Evolutionary conservation across 2,797 vertebrate genomes (phyloP).

Genomic region (Taenioides sp.): DNA sequence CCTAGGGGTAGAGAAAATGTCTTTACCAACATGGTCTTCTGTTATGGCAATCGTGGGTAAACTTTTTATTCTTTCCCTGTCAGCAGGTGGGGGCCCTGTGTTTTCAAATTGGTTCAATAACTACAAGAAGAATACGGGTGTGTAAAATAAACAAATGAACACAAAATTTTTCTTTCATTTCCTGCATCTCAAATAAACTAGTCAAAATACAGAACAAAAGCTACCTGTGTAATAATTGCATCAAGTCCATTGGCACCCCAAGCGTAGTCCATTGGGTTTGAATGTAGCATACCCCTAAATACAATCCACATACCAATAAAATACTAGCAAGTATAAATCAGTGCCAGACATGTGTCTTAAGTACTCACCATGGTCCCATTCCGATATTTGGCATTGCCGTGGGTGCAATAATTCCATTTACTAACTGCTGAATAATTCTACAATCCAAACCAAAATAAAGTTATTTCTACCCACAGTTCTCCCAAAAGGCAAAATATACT

Average conservation of each 20-base stretch:
- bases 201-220: background rate
- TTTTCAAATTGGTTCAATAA: slow-evolving; percentile 99
- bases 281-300: slow-evolving; percentile 93
- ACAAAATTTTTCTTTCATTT: background rate
- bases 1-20: background rate
- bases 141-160: background rate
- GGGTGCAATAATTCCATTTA: slow-evolving; percentile 95
- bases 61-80: slow-evolving; percentile 92
- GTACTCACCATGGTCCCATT: slow-evolving; percentile 89
- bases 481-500: background rate
- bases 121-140: slow-evolving; percentile 63
- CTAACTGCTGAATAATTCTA: slow-evolving; percentile 97
- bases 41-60: slow-evolving; percentile 90
- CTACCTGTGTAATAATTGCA: slow-evolving; percentile 96
- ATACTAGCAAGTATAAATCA: slow-evolving; percentile 5
- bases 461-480: background rate
- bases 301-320: slow-evolving; percentile 4
- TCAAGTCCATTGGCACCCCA: slow-evolving; percentile 97
- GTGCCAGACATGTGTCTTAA: background rate
- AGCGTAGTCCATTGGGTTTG: slow-evolving; percentile 97
- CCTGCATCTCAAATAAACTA: background rate
- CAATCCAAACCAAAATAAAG: slow-evolving; percentile 10
- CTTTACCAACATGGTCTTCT: slow-evolving; percentile 93
- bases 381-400: slow-evolving; percentile 93
- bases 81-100: slow-evolving; percentile 94